Base-by-base conservation (phyloP, 2,113 vertebrate species). In the Camelus bactrianus region DNA sequence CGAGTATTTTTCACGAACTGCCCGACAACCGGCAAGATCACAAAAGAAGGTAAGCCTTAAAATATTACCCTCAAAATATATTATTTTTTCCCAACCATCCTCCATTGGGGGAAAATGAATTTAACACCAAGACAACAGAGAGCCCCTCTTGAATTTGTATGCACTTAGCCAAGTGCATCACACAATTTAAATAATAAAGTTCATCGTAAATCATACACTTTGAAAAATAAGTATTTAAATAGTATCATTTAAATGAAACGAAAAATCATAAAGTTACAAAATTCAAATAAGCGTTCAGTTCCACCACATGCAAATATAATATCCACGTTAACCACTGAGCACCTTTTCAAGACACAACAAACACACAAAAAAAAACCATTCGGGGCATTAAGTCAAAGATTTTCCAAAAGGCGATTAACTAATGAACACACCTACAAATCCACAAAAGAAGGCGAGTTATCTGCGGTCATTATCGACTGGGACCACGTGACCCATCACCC, bases 391-490 rank as follows among this genome's bases (percentile, higher is more conserved):
- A n/a, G 17, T 14, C 3, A 58, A 5, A 65, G 2, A 13, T 10
- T 67, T 87, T 48, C 38, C 60, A 4, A 5, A 3, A 26, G 9
- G 28, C 8, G 4, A 52, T 4, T 12, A 6, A 20, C 35, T 46
- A 3, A 69, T 42, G 15, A 8, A 48, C 28, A 16, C 6, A 19
- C 11, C 35, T 19, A 46, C 16, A n/a, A 1, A 58, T 58, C 4
- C 35, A 28, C 26, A 11, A n/a, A 83, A 70, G 10, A 20, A 69
- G 52, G 35, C 26, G 52, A 13, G 3, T 14, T 14, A 16, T 19
- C 26, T 14, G 0, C 2, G 30, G 89, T 13, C 6, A 0, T 2
- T 28, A 6, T 6, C 8, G 24, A 46, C 50, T 6, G 1, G 35
- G 15, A 20, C 10, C 9, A 5, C 19, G 58, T 19, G 38, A 42